Percentiles rank a stretch among this genome's conserved stretches.
Evolutionary conservation across 2,888 invertebrate genomes (phyloP).

Genomic region (Plagodis dolabraria): DNA sequence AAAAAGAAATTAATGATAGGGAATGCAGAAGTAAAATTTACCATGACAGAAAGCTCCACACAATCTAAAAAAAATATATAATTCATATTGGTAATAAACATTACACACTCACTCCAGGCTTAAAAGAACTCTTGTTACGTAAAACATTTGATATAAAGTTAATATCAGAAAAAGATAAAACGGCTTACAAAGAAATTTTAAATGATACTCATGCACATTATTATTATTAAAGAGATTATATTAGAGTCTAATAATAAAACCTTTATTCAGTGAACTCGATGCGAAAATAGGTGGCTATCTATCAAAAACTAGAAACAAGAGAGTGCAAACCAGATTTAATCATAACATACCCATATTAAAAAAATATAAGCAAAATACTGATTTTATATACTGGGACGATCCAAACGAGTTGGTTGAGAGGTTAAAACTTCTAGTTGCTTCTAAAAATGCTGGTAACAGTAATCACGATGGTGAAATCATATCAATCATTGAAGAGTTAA

Average conservation of each 20-base stretch:
- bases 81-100: constrained; percentile 1
- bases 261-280: too few species aligned
- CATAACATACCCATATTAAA: not conserved
- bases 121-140: constrained; percentile 3
- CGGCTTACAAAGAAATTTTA: constrained; percentile 5
- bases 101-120: constrained; percentile 1
- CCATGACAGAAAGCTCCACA: not conserved
- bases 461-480: constrained; percentile 27
- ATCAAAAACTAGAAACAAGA: too few species aligned
- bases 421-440: constrained; percentile 22
- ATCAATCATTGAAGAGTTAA: constrained; percentile 7
- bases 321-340: not conserved
- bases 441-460: constrained; percentile 34
- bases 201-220: constrained; percentile 4
- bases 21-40: not conserved
- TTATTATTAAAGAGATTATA: too few species aligned
- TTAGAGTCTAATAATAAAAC: too few species aligned
- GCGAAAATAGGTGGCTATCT: too few species aligned
- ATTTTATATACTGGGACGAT: constrained; percentile 40
- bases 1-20: not conserved
- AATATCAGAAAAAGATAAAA: constrained; percentile 2
- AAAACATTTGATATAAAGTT: not conserved
- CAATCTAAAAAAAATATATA: not conserved
- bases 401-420: constrained; percentile 39
- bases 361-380: constrained; percentile 20